Evolutionary conservation across 2,797 vertebrate species (phyloP), one percentile per base, ranked within the genome.

Genomic region (Microtus californicus): DNA sequence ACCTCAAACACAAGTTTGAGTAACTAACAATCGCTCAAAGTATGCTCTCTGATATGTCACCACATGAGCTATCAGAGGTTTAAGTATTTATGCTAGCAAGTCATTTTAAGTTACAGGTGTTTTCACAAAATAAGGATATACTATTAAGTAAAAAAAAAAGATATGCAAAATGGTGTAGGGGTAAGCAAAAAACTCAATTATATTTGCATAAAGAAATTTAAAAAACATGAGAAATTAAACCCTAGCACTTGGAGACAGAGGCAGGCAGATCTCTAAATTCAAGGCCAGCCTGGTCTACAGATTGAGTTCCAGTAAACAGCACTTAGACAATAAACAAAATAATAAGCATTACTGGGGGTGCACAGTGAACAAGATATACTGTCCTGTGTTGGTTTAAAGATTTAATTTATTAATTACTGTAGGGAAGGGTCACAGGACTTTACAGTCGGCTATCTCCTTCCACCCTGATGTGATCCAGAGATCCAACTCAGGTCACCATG

Each of bases 191-290:
- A 86, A 65, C 77, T 73, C 89, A 31, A 17, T 73, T 90, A 21
- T 40, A 87, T 87, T 29, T 87, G n/a, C 56, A 96, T 37, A 78
- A 96, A 94, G 71, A 89, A 88, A 86, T 25, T 1, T 54, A n/a
- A 94, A 91, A 93, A 34, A 13, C 19, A n/a, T 3, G 67, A 85
- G 43, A 67, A 67, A 43, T 25, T n/a, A 7, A 71, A 71, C 34
- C 69, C 8, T 19, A 37, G 69, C n/a, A 71, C n/a, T 37, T 37
- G n/a, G 69, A 71, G 69, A 37, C 69, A 71, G 34, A 71, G n/a
- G n/a, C n/a, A 65, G 29, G 29, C 13, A 31, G 63, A 65, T 31
- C 63, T 65, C 27, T 65, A 29, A 31, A 29, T 65, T 65, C 29
- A 31, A 65, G 29, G 63, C 63, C 29, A 65, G 63, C 63, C 63